Conservation (phyloP, 2,113 vertebrate genomes). For the Centrocercus urophasianus region DNA sequence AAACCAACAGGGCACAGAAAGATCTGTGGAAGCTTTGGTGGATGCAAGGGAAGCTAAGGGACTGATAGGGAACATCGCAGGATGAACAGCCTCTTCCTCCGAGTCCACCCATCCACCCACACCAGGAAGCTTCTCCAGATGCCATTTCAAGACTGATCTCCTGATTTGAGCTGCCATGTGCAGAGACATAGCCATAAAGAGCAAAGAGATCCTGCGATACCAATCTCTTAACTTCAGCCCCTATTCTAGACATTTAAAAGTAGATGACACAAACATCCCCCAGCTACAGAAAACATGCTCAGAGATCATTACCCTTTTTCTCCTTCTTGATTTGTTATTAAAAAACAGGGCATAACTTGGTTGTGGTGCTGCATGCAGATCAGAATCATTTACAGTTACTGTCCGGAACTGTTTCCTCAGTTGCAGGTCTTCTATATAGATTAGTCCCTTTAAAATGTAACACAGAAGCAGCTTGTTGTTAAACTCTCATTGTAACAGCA, state of each 20-base stretch:
- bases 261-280: not conserved
- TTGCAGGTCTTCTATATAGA: not conserved
- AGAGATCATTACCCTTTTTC: constrained; percentile 1
- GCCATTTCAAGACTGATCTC: not conserved
- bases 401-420: not conserved
- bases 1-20: not conserved
- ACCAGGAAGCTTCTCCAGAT: not conserved
- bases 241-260: not conserved
- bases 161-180: not conserved
- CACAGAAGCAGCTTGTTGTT: not conserved
- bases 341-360: not conserved
- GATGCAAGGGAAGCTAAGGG: not conserved
- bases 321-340: not conserved
- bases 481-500: not conserved
- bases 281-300: not conserved
- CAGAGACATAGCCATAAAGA: not conserved
- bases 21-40: not conserved
- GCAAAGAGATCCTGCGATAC: not conserved
- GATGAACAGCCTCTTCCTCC: not conserved
- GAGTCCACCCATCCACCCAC: not conserved
- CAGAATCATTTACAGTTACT: not conserved
- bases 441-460: not conserved
- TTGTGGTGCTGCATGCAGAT: not conserved
- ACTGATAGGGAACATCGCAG: not conserved
- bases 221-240: not conserved